Conservation (phyloP, 2,113 vertebrate genomes). For the Anser brachyrhynchus region DNA sequence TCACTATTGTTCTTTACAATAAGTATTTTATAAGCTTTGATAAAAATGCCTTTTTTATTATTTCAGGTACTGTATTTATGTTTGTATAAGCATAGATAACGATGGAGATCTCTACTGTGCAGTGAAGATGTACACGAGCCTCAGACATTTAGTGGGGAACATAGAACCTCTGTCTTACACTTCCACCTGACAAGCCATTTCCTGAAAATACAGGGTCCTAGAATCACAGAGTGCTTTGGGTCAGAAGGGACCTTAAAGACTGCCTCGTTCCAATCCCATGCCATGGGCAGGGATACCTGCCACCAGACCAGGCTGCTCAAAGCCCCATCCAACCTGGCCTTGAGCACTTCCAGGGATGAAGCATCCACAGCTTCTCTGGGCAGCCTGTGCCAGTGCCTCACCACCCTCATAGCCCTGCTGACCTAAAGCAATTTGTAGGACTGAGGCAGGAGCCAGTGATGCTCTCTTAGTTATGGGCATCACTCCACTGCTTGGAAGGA, state of each 20-base stretch:
- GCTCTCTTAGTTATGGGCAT: background rate
- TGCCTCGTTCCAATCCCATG: background rate
- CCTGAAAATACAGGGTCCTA: background rate
- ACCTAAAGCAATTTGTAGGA: background rate
- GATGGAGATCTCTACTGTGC: background rate
- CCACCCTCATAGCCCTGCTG: background rate
- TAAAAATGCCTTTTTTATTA: background rate
- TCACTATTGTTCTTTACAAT: background rate
- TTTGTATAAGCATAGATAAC: background rate
- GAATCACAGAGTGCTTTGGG: background rate
- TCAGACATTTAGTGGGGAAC: background rate
- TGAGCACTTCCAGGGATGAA: background rate
- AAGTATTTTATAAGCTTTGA: background rate
- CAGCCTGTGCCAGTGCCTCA: background rate
- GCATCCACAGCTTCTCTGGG: background rate
- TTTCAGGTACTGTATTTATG: background rate
- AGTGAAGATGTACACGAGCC: background rate
- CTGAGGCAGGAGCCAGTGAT: background rate
- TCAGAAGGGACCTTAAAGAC: background rate
- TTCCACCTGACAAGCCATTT: background rate
- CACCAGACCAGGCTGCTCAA: background rate
- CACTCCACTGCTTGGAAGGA: background rate
- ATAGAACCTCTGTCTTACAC: background rate
- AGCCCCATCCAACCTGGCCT: background rate
- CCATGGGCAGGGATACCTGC: background rate